Conservation (phyloP, 2,888 invertebrate genomes). For the Sesamia inferens region DNA sequence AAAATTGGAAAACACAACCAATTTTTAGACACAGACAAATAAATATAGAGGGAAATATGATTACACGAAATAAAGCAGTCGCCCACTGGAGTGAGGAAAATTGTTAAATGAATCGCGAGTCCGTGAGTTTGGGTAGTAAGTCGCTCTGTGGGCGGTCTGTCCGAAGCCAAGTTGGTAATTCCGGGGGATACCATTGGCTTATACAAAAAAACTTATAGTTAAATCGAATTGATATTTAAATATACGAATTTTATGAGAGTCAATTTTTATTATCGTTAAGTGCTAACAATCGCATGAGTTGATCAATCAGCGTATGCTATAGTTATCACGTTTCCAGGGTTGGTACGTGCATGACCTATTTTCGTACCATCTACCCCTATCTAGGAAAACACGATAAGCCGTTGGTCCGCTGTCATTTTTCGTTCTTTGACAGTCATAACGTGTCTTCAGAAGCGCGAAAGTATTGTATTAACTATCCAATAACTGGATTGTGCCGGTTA, state of each 20-base stretch:
- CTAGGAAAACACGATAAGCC: not conserved
- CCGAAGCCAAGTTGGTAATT: slow-evolving; percentile 43
- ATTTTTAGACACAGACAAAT: slow-evolving; percentile 35
- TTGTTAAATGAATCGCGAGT: slow-evolving; percentile 77
- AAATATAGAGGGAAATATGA: slow-evolving; percentile 36
- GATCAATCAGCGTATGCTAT: not conserved
- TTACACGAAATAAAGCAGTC: slow-evolving; percentile 44
- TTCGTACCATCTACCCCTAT: not conserved
- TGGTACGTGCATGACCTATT: not conserved
- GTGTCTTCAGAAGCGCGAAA: not conserved
- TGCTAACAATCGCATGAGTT: not conserved
- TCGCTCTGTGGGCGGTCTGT: slow-evolving; percentile 73
- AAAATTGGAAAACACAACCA: slow-evolving; percentile 26
- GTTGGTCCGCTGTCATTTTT: not conserved
- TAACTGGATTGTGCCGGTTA: not conserved
- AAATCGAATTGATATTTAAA: not conserved
- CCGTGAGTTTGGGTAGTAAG: slow-evolving; percentile 71
- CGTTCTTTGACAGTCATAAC: not conserved
- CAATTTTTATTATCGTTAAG: not conserved
- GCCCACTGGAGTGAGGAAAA: slow-evolving; percentile 47
- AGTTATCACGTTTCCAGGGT: not conserved
- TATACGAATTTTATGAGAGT: not conserved
- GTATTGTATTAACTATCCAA: not conserved
- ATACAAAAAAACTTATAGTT: not conserved
- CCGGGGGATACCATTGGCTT: not conserved